Percentiles rank a stretch among this genome's conserved stretches.
Conservation (phyloP, 2,797 vertebrate species). For the Acipenser ruthenus region DNA sequence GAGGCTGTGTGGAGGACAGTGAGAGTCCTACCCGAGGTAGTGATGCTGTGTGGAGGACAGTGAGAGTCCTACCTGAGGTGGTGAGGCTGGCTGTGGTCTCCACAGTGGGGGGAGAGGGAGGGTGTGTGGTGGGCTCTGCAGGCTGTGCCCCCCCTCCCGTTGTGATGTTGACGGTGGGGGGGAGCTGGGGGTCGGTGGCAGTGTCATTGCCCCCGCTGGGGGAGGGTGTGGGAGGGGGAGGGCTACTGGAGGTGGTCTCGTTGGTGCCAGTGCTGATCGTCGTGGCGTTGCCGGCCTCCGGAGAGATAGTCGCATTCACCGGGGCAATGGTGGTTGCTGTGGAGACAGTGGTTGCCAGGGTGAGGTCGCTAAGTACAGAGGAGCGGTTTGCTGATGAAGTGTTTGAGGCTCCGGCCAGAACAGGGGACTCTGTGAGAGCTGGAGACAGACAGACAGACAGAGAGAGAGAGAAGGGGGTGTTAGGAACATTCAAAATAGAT, state of each 20-base stretch:
- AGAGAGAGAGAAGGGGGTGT: neutral
- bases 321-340: slow-evolving; percentile 5
- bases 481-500: neutral
- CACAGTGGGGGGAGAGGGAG: too few species aligned
- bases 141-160: too few species aligned
- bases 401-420: slow-evolving; percentile 33
- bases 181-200: neutral
- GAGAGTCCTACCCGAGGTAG: neutral
- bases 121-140: too few species aligned
- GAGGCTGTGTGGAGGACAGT: neutral
- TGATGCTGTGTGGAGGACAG: slow-evolving; percentile 41
- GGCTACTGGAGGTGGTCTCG: slow-evolving; percentile 8
- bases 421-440: slow-evolving; percentile 29
- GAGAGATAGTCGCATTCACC: neutral
- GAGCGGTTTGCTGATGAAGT: slow-evolving; percentile 17
- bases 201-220: neutral
- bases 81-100: neutral
- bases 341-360: slow-evolving; percentile 14
- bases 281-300: neutral
- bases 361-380: slow-evolving; percentile 21
- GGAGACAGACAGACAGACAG: neutral
- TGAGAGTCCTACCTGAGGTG: slow-evolving; percentile 15
- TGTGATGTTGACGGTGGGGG: neutral
- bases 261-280: neutral
- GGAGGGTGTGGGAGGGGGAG: slow-evolving; percentile 11